These are phyloP conservation scores for Dryococelus australis DNA, from an alignment of 2,888 invertebrate genomes.

Conservation along the genomic window DNA sequence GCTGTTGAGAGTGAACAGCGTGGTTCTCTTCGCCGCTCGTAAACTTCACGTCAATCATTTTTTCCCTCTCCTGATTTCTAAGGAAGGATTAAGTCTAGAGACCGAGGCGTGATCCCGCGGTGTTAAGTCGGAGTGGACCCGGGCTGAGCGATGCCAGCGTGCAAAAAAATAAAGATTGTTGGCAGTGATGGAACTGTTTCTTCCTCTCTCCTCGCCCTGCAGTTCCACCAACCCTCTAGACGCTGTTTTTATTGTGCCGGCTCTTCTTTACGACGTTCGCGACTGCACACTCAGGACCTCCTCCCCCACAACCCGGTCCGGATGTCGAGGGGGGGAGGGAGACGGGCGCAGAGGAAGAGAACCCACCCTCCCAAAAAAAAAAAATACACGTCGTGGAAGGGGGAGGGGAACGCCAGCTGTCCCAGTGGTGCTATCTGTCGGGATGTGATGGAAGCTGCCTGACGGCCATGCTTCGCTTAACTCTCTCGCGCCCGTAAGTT, in stretches of 20 bases:
- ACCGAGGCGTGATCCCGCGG: neutral
- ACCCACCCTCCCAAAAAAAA: neutral
- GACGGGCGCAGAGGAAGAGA: neutral
- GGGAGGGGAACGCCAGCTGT: neutral
- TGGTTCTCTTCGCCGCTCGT: neutral
- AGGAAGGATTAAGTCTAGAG: neutral
- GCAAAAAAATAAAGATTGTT: neutral
- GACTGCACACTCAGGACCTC: constrained; percentile 16
- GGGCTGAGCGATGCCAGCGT: neutral
- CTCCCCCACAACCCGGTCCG: neutral
- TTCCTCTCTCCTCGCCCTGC: neutral
- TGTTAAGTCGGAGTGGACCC: constrained; percentile 4
- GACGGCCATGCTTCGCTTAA: neutral
- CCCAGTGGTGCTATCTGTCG: neutral
- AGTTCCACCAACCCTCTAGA: neutral
- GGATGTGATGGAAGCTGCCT: neutral
- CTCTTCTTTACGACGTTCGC: constrained; percentile 5
- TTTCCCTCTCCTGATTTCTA: neutral
- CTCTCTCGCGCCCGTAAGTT: no score
- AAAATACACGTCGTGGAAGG: neutral
- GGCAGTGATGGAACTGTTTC: neutral
- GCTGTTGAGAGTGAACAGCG: neutral
- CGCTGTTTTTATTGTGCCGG: neutral
- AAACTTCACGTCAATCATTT: neutral
- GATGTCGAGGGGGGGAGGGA: neutral